Conservation (phyloP, 2,113 vertebrate genomes). For the Ictalurus furcatus region DNA sequence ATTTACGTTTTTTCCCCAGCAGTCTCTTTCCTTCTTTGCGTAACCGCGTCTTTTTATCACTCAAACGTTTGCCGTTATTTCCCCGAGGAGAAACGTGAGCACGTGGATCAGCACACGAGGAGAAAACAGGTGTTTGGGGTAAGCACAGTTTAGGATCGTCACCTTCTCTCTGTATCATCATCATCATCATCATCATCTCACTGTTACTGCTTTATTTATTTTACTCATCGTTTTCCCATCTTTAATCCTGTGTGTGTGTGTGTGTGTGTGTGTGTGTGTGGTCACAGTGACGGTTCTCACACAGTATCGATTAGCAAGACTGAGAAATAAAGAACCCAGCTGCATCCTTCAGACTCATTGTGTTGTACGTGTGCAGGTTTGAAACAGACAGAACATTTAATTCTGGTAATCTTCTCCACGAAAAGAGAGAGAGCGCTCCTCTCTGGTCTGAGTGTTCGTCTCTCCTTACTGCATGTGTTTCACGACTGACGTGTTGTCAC, state of each 20-base stretch:
- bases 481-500: not conserved
- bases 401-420: not conserved
- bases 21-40: constrained; percentile 61
- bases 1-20: constrained; percentile 56
- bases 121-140: constrained; percentile 76
- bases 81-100: constrained; percentile 70
- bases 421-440: constrained; percentile 18
- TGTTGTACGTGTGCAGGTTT: constrained; percentile 50
- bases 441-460: constrained; percentile 45
- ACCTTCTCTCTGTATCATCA: constrained; percentile 48
- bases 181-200: constrained; percentile 7
- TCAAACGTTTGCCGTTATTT: constrained; percentile 73
- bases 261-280: constrained; percentile 60
- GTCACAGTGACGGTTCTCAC: constrained; percentile 55
- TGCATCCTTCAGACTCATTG: constrained; percentile 50
- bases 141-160: constrained; percentile 78
- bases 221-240: constrained; percentile 62
- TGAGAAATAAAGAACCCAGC: constrained; percentile 20
- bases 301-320: constrained; percentile 41
- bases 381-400: not conserved
- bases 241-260: constrained; percentile 45
- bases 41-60: constrained; percentile 66
- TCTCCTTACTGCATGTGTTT: constrained; percentile 43
- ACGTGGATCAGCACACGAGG: constrained; percentile 70
- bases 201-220: constrained; percentile 56